These are phyloP conservation scores for Indicator indicator DNA, from an alignment of 2,113 vertebrate species.

Conservation along the genomic window DNA sequence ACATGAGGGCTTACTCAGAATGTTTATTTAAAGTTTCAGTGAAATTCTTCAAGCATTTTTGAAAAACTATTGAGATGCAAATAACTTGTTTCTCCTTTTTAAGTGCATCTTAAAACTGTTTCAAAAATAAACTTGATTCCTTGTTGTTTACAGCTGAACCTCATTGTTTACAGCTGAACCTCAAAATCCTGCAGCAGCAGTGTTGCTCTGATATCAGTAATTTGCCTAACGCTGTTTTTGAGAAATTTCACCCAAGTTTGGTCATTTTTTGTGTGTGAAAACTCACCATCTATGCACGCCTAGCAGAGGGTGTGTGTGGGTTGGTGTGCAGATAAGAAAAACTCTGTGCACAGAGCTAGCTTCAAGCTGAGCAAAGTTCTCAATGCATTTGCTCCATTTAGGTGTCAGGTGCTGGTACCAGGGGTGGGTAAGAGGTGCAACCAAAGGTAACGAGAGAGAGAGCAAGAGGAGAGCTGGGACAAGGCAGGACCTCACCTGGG, in stretches of 20 bases:
- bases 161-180: not conserved
- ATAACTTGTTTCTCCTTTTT: not conserved
- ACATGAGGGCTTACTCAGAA: constrained; percentile 7
- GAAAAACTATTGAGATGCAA: not conserved
- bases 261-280: not conserved
- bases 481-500: not conserved
- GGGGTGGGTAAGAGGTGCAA: not conserved
- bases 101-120: not conserved
- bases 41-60: not conserved
- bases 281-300: accelerated
- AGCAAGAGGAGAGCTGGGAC: not conserved
- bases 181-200: not conserved
- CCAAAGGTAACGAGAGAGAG: not conserved
- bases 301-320: accelerated
- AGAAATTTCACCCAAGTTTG: not conserved
- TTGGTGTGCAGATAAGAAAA: not conserved
- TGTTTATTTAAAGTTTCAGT: constrained; percentile 28
- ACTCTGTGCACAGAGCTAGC: not conserved
- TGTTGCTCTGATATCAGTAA: not conserved
- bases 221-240: not conserved
- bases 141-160: not conserved
- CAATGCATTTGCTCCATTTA: not conserved
- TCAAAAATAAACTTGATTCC: not conserved
- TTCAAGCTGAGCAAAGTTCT: not conserved
- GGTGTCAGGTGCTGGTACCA: not conserved